Conservation (phyloP, 2,113 vertebrate genomes). For the Engystomops pustulosus region DNA sequence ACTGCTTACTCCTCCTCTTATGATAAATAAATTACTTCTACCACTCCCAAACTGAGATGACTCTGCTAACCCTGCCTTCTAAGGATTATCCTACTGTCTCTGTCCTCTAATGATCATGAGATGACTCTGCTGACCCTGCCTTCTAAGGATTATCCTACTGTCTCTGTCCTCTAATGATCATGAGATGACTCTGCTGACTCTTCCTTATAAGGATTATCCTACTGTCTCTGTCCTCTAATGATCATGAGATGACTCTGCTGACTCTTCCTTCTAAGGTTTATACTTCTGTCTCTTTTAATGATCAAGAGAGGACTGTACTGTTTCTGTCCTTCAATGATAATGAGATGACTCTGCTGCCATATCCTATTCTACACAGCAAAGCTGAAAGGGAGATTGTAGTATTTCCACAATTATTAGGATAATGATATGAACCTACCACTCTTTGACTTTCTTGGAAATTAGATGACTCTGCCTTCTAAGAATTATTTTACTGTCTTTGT, state of each 20-base stretch:
- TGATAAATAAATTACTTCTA: too few relatives aligned
- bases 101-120: not conserved
- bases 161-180: not conserved
- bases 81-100: not conserved
- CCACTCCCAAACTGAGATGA: too few relatives aligned
- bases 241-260: not conserved
- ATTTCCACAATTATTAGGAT: too few relatives aligned
- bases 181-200: not conserved
- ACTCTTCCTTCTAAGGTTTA: not conserved
- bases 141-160: not conserved
- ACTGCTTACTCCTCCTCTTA: too few relatives aligned
- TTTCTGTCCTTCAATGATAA: not conserved
- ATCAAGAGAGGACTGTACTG: not conserved
- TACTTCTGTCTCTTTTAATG: too few relatives aligned
- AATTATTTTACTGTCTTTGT: too few relatives aligned
- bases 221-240: not conserved
- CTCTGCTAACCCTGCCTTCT: not conserved
- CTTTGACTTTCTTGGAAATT: too few relatives aligned
- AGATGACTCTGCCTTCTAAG: not conserved
- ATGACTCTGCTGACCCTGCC: not conserved
- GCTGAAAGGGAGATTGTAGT: too few relatives aligned
- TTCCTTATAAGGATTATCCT: not conserved
- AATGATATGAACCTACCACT: too few relatives aligned
- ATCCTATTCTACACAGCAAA: not conserved
- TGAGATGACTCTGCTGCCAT: not conserved